These are phyloP conservation scores for Apotomis betuletana DNA, from an alignment of 2,888 invertebrate genomes.

Conservation along the genomic window DNA sequence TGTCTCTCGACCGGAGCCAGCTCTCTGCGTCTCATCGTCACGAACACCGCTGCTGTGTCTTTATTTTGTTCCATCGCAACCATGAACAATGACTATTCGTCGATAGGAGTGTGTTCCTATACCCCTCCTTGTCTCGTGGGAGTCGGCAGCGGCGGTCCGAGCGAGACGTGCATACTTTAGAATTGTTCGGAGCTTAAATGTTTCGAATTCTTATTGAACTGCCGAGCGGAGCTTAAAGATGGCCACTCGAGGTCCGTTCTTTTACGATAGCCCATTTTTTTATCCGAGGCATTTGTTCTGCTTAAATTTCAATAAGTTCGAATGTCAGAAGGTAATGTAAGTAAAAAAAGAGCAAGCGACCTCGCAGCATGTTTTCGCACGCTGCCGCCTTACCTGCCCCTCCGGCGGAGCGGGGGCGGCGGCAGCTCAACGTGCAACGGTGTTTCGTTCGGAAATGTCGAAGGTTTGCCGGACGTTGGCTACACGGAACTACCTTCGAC, in stretches of 20 bases:
- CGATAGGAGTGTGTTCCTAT: slow-evolving; percentile 70
- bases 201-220: slow-evolving; percentile 79
- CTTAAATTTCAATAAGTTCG: slow-evolving; percentile 80
- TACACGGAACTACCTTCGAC: slow-evolving; percentile 80
- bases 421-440: slow-evolving; percentile 64
- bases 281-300: slow-evolving; percentile 74
- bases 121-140: slow-evolving; percentile 67
- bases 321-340: slow-evolving; percentile 78
- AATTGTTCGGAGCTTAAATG: slow-evolving; percentile 61
- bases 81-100: slow-evolving; percentile 81
- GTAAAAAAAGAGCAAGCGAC: slow-evolving; percentile 77
- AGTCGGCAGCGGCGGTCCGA: slow-evolving; percentile 49
- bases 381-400: slow-evolving; percentile 49
- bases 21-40: slow-evolving; percentile 77
- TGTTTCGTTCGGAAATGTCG: slow-evolving; percentile 75
- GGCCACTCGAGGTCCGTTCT: slow-evolving; percentile 78
- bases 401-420: slow-evolving; percentile 39
- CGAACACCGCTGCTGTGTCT: slow-evolving; percentile 82
- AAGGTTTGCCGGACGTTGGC: slow-evolving; percentile 81
- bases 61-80: slow-evolving; percentile 82
- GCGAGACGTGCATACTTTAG: slow-evolving; percentile 64
- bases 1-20: slow-evolving; percentile 57
- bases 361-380: slow-evolving; percentile 72
- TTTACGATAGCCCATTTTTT: slow-evolving; percentile 81
- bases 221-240: slow-evolving; percentile 75